Conservation (phyloP, 2,113 vertebrate genomes). For the Epinephelus cyanopodus region DNA sequence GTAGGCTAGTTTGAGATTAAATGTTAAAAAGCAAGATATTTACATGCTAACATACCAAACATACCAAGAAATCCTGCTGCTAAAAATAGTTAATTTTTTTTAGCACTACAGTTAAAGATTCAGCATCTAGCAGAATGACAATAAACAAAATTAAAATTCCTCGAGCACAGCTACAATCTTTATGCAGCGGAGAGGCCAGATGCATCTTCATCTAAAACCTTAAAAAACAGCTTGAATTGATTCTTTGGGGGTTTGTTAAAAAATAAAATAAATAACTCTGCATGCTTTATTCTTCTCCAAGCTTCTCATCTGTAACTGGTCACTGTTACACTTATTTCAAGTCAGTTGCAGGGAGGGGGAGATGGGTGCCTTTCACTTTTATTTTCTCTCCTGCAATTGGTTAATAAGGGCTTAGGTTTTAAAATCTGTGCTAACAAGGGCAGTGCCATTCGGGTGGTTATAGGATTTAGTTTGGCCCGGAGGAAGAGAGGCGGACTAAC, state of each 20-base stretch:
- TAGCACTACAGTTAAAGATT: background rate
- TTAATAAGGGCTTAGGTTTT: constrained; percentile 26
- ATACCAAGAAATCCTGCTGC: background rate
- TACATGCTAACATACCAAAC: too few species aligned
- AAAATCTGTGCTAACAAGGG: constrained; percentile 36
- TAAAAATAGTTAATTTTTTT: background rate
- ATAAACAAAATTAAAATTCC: constrained; percentile 14
- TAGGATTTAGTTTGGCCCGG: constrained; percentile 7
- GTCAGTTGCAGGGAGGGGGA: background rate
- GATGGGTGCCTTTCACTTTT: constrained; percentile 19
- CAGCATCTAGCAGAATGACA: background rate
- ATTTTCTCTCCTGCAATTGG: background rate
- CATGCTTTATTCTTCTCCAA: background rate
- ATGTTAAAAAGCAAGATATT: too few species aligned
- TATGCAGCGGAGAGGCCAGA: background rate
- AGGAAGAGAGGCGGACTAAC: constrained; percentile 17
- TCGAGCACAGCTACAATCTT: background rate
- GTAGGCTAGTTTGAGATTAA: too few species aligned
- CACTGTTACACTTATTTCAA: constrained; percentile 1
- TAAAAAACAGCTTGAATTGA: background rate
- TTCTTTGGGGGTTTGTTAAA: background rate
- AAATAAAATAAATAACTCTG: too few species aligned
- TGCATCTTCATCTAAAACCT: background rate
- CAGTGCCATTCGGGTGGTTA: background rate
- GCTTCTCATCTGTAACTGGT: background rate